Evolutionary conservation across 2,113 vertebrate species (phyloP).

Genomic region (Chrysochloris asiatica): DNA sequence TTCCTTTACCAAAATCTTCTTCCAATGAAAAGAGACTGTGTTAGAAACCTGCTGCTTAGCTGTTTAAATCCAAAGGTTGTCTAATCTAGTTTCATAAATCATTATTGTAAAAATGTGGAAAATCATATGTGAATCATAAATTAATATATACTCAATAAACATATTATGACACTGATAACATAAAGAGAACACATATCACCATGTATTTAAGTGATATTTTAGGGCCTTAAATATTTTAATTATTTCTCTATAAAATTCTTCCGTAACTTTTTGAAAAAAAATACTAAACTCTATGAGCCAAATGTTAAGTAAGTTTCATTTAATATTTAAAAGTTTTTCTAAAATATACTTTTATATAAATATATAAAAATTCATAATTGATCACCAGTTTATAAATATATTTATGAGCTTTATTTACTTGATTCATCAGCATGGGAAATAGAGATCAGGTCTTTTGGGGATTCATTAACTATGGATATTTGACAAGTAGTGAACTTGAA

Average conservation of each 20-base stretch:
- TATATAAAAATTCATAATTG: too few relatives aligned
- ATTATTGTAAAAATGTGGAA: not conserved
- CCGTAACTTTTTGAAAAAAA: too few relatives aligned
- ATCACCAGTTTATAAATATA: too few relatives aligned
- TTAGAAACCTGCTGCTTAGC: not conserved
- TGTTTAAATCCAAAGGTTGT: not conserved
- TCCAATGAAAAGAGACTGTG: not conserved
- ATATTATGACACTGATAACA: not conserved
- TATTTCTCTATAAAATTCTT: not conserved
- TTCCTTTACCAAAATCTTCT: not conserved
- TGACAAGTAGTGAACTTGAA: not conserved
- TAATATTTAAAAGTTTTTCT: not conserved
- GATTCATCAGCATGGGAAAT: not conserved
- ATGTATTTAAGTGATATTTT: not conserved
- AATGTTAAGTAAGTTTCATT: not conserved
- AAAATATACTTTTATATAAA: not conserved
- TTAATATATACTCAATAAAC: not conserved
- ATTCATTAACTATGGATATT: not conserved
- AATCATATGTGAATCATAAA: not conserved
- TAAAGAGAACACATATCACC: not conserved
- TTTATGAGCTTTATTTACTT: not conserved
- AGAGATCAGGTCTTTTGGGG: not conserved
- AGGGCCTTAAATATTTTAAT: not conserved
- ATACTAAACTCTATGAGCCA: too few relatives aligned
- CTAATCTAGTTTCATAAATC: not conserved